Percentiles rank a stretch among this genome's conserved stretches.
Conservation (phyloP, 2,888 invertebrate genomes). For the Patella depressa region DNA sequence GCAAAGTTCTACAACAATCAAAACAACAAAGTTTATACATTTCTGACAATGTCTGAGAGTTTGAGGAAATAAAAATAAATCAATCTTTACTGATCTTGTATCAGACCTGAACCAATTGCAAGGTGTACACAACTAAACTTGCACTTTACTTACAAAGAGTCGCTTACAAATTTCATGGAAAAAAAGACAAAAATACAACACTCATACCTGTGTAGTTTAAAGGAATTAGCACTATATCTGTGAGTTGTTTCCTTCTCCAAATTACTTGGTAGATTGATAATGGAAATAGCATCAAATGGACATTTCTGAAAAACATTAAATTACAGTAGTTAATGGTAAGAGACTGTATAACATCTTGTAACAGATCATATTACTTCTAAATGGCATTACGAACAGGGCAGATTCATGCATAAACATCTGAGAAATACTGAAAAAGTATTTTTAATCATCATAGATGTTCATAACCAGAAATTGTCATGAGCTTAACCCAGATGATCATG, state of each 20-base stretch:
- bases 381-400: too few relatives aligned
- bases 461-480: too few relatives aligned
- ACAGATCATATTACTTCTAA: too few relatives aligned
- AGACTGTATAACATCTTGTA: too few relatives aligned
- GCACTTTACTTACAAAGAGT: background rate
- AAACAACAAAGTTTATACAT: background rate
- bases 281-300: conserved; percentile 98
- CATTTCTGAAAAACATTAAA: conserved; percentile 85
- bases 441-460: background rate
- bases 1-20: background rate
- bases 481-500: too few relatives aligned
- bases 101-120: background rate
- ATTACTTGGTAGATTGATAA: conserved; percentile 98
- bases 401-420: background rate
- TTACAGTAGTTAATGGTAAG: too few relatives aligned
- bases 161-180: background rate
- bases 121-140: too few relatives aligned
- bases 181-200: background rate
- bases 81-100: background rate
- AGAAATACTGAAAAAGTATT: background rate
- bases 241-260: conserved; percentile 98
- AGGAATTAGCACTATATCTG: conserved; percentile 98
- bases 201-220: conserved; percentile 89
- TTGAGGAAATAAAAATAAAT: background rate
- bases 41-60: background rate